Conservation (phyloP, 2,113 vertebrate genomes). For the Gymnorhina tibicen region DNA sequence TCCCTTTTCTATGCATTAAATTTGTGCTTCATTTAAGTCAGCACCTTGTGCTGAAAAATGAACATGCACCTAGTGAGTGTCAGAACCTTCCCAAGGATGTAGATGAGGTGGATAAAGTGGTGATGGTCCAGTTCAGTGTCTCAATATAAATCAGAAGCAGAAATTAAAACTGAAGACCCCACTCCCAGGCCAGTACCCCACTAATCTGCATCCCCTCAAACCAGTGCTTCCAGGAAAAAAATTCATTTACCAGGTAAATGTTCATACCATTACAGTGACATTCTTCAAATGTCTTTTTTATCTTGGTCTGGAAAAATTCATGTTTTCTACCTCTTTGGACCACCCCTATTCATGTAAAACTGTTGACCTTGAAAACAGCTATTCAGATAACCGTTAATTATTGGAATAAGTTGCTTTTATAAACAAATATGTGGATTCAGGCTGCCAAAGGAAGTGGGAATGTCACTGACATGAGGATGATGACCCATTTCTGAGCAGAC, state of each 20-base stretch:
- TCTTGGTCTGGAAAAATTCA: background rate
- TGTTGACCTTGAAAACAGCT: background rate
- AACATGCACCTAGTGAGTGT: background rate
- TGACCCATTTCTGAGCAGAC: background rate
- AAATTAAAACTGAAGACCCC: background rate
- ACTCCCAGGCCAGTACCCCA: background rate
- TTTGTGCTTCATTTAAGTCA: background rate
- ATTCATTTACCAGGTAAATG: background rate
- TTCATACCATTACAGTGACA: background rate
- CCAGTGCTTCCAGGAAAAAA: background rate
- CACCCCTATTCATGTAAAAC: background rate
- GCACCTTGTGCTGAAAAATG: background rate
- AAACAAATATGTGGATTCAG: background rate
- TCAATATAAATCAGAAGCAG: background rate
- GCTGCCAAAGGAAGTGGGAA: background rate
- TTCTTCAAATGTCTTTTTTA: background rate
- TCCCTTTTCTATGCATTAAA: background rate
- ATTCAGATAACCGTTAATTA: background rate
- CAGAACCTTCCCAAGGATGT: background rate
- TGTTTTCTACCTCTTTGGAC: background rate
- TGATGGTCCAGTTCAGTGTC: background rate
- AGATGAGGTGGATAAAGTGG: background rate
- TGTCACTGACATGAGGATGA: background rate
- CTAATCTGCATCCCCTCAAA: background rate
- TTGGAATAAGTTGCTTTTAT: background rate